phyloP scores from a whole-genome alignment of 2,797 vertebrate genomes.

The Peromyscus aztecus region DNA sequence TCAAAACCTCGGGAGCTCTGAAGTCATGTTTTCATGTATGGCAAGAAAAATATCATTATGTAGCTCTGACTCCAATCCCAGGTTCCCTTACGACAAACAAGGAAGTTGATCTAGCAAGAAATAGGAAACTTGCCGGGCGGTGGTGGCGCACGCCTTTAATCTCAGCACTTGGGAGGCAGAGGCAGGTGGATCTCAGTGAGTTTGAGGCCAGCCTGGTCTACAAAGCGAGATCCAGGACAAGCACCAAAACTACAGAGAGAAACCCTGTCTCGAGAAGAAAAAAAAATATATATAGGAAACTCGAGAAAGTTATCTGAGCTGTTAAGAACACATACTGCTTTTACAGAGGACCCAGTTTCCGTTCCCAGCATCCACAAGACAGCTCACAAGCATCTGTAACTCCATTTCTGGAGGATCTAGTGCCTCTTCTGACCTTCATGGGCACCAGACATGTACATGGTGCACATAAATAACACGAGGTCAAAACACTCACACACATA shows the following conservation, averaged over 20 bases:
- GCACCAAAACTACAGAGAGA: too few species aligned
- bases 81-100: constrained; percentile 1
- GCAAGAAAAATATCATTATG: not conserved
- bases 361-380: too few species aligned
- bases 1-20: not conserved
- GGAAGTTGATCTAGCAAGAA: constrained; percentile 20
- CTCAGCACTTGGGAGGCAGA: too few species aligned
- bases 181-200: too few species aligned
- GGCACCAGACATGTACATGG: not conserved
- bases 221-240: too few species aligned
- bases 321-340: not conserved
- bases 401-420: too few species aligned
- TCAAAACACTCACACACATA: not conserved
- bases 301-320: not conserved
- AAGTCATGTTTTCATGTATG: constrained; percentile 29
- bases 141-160: too few species aligned
- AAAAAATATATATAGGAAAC: not conserved
- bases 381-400: not conserved
- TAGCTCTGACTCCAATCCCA: constrained; percentile 43
- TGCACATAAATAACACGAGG: not conserved
- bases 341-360: too few species aligned
- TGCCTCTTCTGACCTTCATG: not conserved
- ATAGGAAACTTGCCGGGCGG: not conserved
- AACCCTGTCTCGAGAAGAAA: too few species aligned
- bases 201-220: too few species aligned